A percentile compares a stretch with the other conserved stretches of the same genome.
Evolutionary conservation across 2,888 invertebrate genomes (phyloP).

Genomic region (Aradus depressus): DNA sequence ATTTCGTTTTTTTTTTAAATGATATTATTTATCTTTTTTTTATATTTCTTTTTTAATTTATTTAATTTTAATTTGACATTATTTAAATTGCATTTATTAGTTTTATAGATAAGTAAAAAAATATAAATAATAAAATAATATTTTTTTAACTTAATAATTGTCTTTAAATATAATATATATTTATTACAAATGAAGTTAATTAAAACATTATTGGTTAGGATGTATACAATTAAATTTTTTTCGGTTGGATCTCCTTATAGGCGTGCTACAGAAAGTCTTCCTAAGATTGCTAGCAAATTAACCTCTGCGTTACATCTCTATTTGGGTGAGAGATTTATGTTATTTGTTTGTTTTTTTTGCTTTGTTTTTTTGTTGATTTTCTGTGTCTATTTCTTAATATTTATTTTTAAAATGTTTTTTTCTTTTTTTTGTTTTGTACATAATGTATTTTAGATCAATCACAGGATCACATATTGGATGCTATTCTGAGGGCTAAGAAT

Average conservation of each 20-base stretch:
- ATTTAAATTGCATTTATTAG: neutral
- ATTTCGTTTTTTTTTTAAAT: neutral
- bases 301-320: slow-evolving; percentile 28
- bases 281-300: slow-evolving; percentile 28
- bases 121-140: neutral
- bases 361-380: neutral
- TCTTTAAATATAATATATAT: no score
- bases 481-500: slow-evolving; percentile 31
- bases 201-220: neutral
- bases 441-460: slow-evolving; percentile 29
- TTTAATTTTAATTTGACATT: neutral
- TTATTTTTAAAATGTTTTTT: slow-evolving; percentile 5
- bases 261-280: slow-evolving; percentile 27
- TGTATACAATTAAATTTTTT: slow-evolving; percentile 5
- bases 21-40: neutral
- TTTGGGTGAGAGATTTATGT: slow-evolving; percentile 26
- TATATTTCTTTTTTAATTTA: neutral
- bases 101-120: neutral
- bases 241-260: slow-evolving; percentile 18
- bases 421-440: slow-evolving; percentile 9
- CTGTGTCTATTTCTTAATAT: no score
- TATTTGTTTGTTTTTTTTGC: slow-evolving; percentile 1
- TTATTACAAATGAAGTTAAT: no score
- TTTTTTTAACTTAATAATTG: slow-evolving; percentile 3
- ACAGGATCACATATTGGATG: slow-evolving; percentile 31